A percentile compares a stretch with the other conserved stretches of the same genome.
phyloP scores from a whole-genome alignment of 2,797 vertebrate species.

The Falco rusticolus region DNA sequence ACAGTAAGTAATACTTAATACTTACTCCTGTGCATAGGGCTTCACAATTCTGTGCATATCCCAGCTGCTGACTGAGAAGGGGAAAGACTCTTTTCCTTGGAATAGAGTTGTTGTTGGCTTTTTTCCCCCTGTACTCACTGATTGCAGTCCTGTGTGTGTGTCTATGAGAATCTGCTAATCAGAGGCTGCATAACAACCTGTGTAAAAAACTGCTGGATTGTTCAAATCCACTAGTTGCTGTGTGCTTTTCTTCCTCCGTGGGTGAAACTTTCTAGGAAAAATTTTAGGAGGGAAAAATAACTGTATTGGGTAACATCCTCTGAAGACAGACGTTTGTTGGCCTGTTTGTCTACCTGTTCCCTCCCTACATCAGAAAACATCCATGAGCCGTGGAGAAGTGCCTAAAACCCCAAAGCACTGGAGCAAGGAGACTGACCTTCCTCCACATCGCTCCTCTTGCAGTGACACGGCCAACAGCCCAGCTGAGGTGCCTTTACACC shows the following conservation, averaged over 20 bases:
- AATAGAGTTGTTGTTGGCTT: not conserved
- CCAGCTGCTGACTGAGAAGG: not conserved
- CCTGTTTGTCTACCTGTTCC: not conserved
- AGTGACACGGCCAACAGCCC: not conserved
- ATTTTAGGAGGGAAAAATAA: not conserved
- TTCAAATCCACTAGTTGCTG: not conserved
- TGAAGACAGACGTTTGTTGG: not conserved
- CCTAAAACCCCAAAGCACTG: not conserved
- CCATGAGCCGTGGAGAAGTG: not conserved
- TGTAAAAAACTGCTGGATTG: not conserved
- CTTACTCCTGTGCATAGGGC: not conserved
- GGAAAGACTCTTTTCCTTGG: not conserved
- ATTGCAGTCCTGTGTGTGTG: not conserved
- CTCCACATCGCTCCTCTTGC: not conserved
- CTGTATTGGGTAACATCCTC: not conserved
- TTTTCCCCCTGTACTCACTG: not conserved
- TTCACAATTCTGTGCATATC: not conserved
- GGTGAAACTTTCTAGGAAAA: not conserved
- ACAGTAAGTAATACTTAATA: no score
- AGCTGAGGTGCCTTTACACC: not conserved
- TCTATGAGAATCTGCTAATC: not conserved
- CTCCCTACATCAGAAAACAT: not conserved
- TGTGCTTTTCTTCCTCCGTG: not conserved
- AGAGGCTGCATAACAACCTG: not conserved
- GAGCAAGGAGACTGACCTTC: not conserved